Percentiles rank a stretch among this genome's conserved stretches.
phyloP scores from a whole-genome alignment of 2,113 vertebrate species.

The Marmota flaviventris region DNA sequence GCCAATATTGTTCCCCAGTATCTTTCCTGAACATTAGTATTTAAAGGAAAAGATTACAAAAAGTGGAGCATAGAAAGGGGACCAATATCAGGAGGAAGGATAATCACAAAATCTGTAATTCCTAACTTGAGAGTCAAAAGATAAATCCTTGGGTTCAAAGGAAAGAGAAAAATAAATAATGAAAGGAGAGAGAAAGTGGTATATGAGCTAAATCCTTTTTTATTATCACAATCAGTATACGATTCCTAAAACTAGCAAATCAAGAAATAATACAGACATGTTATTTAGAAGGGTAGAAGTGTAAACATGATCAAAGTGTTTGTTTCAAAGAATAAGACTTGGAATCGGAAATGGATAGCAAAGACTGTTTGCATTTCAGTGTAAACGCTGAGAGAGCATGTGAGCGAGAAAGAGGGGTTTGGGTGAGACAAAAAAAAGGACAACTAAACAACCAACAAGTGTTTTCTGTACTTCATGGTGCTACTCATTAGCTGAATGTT shows the following conservation, averaged over 20 bases:
- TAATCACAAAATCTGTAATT: constrained; percentile 14
- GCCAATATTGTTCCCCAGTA: too few relatives aligned
- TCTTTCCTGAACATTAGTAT: too few relatives aligned
- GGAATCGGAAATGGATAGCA: not conserved
- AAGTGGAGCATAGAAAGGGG: not conserved
- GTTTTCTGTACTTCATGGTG: not conserved
- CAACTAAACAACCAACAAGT: not conserved
- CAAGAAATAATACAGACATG: not conserved
- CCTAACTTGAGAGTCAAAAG: constrained; percentile 46
- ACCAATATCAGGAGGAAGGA: not conserved
- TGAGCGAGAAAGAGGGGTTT: not conserved
- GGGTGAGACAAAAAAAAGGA: not conserved
- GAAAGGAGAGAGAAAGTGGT: not conserved
- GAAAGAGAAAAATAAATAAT: constrained; percentile 19
- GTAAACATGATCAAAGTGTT: not conserved
- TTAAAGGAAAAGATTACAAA: constrained; percentile 49
- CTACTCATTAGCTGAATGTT: not conserved
- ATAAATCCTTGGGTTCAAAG: not conserved
- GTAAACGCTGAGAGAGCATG: not conserved
- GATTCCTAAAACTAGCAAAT: constrained; percentile 26
- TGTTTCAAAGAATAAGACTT: not conserved
- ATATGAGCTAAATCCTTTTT: not conserved
- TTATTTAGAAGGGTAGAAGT: constrained; percentile 3
- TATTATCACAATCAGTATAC: not conserved
- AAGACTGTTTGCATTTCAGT: not conserved